Evolutionary conservation across 2,113 vertebrate species (phyloP).

Genomic region (Oncorhynchus mykiss): DNA sequence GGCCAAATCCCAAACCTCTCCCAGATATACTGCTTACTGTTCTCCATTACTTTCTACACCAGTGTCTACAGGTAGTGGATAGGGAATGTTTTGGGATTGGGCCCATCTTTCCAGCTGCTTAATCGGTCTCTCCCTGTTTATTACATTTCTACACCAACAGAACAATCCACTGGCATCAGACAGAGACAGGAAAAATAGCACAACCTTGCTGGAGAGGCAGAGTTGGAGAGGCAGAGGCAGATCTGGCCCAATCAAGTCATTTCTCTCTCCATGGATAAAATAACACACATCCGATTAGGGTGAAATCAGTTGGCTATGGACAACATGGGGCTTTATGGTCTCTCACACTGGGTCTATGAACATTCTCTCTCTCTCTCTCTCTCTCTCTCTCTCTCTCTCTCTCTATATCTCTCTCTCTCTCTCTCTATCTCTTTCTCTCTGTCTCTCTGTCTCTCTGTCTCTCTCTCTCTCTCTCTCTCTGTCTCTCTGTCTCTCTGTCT

Average conservation of each 20-base stretch:
- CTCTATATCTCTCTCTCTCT: neutral
- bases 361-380: neutral
- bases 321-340: neutral
- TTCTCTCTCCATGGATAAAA: neutral
- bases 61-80: neutral
- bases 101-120: neutral
- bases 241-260: conserved; percentile 6
- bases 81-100: neutral
- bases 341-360: neutral
- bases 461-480: too few relatives aligned
- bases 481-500: too few relatives aligned
- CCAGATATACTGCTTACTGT: neutral
- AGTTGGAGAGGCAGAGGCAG: neutral
- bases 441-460: too few relatives aligned
- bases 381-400: neutral
- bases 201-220: neutral
- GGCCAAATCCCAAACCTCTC: neutral
- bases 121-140: too few relatives aligned
- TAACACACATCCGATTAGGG: conserved; percentile 48
- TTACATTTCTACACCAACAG: too few relatives aligned
- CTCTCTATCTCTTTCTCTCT: too few relatives aligned
- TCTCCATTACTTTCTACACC: neutral
- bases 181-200: neutral
- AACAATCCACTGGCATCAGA: too few relatives aligned
- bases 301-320: conserved; percentile 51